Evolutionary conservation across 2,113 vertebrate genomes (phyloP), one percentile per base, ranked within the genome.

Genomic region (Ageneiosus marmoratus): DNA sequence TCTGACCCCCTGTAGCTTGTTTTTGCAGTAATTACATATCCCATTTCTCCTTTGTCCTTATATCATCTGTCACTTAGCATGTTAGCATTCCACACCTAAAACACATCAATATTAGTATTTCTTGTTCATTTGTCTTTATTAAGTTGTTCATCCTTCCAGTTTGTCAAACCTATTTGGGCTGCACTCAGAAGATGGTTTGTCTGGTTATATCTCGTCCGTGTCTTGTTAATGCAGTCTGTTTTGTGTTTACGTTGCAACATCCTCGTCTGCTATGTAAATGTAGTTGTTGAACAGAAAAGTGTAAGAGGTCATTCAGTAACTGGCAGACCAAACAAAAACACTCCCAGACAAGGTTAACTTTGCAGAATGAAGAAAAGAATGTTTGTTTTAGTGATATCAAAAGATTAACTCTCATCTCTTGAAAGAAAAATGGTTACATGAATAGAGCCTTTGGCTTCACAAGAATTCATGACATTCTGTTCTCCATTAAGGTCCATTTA

Each of bases 311-410:
- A 72, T 87, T 85, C 53, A 85, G 81, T 70, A 85, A 80, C n/a
- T 44, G 72, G 79, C 77, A 85, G 86, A 85, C 84, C 84, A 87
- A 87, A 87, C 81, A 87, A 83, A 87, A 87, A 87, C 81, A 83
- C 77, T 80, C 80, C 13, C 63, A 85, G 84, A 87, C 86, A 83
- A 83, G 86, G 77, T 70, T 37, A 87, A 72, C 86, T 77, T 85
- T 74, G 50, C 63, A 87, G 77, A 85, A 83, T 72, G 79, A 63
- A 50, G 50, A 63, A 83, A 87, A 85, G 84, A 85, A 83, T 87
- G 84, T 87, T 87, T 87, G 63, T 83, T 81, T 76, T 83, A 83
- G 63, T 67, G 72, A 83, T 85, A 87, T 85, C 81, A 85, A 81
- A 80, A 87, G 86, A 85, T 87, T 83, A 87, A 83, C 86, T 85